A percentile compares a stretch with the other conserved stretches of the same genome.
phyloP scores from a whole-genome alignment of 1,140 invertebrate species.

The Fragariocoptes setiger region DNA sequence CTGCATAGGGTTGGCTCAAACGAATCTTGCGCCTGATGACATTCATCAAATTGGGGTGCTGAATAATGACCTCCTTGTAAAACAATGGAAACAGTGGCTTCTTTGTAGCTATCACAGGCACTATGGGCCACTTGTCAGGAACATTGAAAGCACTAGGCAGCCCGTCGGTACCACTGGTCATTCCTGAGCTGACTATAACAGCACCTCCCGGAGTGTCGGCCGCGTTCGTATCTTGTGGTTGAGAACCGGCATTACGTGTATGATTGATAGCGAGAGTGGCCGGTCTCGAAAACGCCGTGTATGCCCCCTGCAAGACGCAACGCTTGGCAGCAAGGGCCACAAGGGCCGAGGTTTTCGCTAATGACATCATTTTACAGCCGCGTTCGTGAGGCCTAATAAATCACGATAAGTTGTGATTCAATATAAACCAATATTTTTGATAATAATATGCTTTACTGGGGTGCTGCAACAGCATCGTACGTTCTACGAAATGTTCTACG shows the following conservation, averaged over 20 bases:
- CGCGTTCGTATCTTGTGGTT: constrained; percentile 15
- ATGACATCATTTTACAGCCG: no score
- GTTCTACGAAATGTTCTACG: no score
- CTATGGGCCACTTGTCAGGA: constrained; percentile 80
- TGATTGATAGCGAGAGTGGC: constrained; percentile 3
- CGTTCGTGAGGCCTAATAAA: no score
- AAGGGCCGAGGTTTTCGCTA: no score
- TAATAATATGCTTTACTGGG: no score
- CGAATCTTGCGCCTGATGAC: constrained; percentile 71
- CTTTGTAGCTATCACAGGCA: constrained; percentile 67
- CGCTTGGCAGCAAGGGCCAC: no score
- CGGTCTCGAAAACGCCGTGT: neutral
- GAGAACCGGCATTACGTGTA: constrained; percentile 12
- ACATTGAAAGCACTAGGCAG: constrained; percentile 34
- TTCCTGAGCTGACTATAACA: no score
- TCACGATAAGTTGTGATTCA: no score
- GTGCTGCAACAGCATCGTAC: no score
- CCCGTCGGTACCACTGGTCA: no score
- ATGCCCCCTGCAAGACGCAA: neutral
- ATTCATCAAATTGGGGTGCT: constrained; percentile 55
- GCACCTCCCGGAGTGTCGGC: no score
- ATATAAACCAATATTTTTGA: no score
- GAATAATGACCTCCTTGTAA: constrained; percentile 84
- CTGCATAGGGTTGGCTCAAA: constrained; percentile 83
- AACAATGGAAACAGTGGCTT: constrained; percentile 93